Evolutionary conservation across 2,113 vertebrate species (phyloP).

Genomic region (Cebus imitator): DNA sequence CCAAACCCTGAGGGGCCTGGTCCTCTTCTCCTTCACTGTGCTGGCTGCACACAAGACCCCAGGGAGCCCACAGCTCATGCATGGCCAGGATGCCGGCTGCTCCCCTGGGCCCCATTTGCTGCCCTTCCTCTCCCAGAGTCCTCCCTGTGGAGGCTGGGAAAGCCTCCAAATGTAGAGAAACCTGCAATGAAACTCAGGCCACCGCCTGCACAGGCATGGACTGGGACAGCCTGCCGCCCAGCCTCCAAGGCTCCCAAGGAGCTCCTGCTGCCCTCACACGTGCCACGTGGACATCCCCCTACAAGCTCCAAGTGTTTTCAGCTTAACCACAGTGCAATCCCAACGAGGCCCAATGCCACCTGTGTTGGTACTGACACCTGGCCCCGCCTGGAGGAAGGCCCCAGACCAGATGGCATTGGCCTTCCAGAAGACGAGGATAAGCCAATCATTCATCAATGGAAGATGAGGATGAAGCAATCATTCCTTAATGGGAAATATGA

Average conservation of each 20-base stretch:
- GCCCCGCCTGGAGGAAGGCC: background rate
- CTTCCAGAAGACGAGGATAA: background rate
- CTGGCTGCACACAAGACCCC: too few relatives aligned
- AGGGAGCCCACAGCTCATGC: too few relatives aligned
- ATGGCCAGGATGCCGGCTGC: background rate
- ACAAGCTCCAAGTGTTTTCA: too few relatives aligned
- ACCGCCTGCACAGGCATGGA: background rate
- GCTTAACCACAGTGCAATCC: background rate
- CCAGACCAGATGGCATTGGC: background rate
- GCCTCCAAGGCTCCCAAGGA: background rate
- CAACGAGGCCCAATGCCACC: too few relatives aligned
- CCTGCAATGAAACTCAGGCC: background rate
- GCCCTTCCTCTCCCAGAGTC: background rate
- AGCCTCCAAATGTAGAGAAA: background rate
- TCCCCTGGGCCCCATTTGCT: background rate
- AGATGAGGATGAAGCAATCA: background rate
- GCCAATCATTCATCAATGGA: background rate
- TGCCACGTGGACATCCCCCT: rapidly evolving
- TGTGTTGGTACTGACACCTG: too few relatives aligned
- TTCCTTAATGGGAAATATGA: background rate
- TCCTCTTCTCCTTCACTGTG: background rate
- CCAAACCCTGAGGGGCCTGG: too few relatives aligned
- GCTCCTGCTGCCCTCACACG: too few relatives aligned
- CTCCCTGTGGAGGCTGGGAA: background rate
- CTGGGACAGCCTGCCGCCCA: rapidly evolving